These are phyloP conservation scores for Mylabris phalerata DNA, from an alignment of 1,140 invertebrate species.

Conservation along the genomic window DNA sequence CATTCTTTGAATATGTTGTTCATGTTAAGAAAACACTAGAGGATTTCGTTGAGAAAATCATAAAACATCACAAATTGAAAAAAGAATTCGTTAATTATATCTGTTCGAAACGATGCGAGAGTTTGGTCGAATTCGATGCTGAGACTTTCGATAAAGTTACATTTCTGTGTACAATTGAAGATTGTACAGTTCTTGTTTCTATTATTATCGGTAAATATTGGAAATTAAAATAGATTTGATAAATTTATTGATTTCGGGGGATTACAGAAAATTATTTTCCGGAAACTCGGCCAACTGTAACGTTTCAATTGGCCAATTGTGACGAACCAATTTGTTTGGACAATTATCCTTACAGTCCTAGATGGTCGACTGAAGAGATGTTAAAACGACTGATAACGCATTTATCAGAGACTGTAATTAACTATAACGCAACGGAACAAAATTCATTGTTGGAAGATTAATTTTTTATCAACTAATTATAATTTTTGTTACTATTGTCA, in stretches of 20 bases:
- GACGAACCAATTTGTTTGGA: conserved; percentile 24
- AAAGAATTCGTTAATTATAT: conserved; percentile 34
- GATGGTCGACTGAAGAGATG: conserved; percentile 20
- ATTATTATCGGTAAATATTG: conserved; percentile 30
- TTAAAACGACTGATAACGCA: conserved; percentile 15
- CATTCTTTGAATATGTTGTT: conserved; percentile 31
- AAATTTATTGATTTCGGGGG: too few species aligned
- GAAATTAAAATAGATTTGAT: background rate
- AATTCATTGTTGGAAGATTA: too few species aligned
- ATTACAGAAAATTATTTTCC: conserved; percentile 33
- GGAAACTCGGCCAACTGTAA: conserved; percentile 31
- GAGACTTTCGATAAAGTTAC: conserved; percentile 29
- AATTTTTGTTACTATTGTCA: too few species aligned
- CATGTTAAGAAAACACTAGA: conserved; percentile 27
- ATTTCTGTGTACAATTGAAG: conserved; percentile 33
- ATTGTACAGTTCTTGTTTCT: conserved; percentile 33
- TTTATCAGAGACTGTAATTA: conserved; percentile 14
- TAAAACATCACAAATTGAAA: conserved; percentile 29
- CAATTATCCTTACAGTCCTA: conserved; percentile 31
- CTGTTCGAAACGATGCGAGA: conserved; percentile 25
- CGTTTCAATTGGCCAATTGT: conserved; percentile 34
- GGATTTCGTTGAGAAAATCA: conserved; percentile 25
- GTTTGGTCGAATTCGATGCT: conserved; percentile 39
- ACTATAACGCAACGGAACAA: conserved; percentile 8
- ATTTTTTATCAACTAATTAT: too few species aligned